phyloP scores from a whole-genome alignment of 2,888 invertebrate genomes.

The Lepetodrilus schrolli region DNA sequence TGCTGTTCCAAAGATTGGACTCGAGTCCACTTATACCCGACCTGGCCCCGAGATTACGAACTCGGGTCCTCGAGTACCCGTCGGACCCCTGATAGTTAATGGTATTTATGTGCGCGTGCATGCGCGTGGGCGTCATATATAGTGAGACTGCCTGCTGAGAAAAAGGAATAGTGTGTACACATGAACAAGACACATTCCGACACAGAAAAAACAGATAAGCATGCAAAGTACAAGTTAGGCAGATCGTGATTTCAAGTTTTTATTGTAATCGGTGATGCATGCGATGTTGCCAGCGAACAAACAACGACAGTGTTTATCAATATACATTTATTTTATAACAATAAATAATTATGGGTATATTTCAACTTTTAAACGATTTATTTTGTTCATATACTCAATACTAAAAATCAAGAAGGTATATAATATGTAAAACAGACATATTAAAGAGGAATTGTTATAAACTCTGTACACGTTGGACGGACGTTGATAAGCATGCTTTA shows the following conservation, averaged over 20 bases:
- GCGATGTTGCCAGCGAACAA: background rate
- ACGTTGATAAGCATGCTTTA: background rate
- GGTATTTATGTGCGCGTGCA: too few relatives aligned
- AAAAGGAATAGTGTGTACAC: too few relatives aligned
- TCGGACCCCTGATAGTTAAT: too few relatives aligned
- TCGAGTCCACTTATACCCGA: too few relatives aligned
- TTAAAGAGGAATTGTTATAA: background rate
- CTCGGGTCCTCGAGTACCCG: too few relatives aligned
- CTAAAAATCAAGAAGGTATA: too few relatives aligned
- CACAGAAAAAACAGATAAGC: too few relatives aligned
- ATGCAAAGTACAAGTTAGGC: background rate
- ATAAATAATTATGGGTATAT: background rate
- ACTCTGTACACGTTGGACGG: constrained; percentile 19
- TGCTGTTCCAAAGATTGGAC: too few relatives aligned
- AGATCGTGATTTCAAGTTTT: background rate
- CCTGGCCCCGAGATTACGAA: too few relatives aligned
- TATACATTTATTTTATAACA: background rate
- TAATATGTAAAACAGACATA: background rate
- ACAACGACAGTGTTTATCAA: background rate
- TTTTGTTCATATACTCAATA: background rate
- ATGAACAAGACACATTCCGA: too few relatives aligned
- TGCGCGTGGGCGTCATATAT: too few relatives aligned
- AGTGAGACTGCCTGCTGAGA: too few relatives aligned
- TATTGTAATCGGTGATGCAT: background rate
- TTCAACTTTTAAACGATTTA: background rate